These are phyloP conservation scores for Chiloscyllium plagiosum DNA, from an alignment of 2,113 vertebrate genomes.

Conservation along the genomic window DNA sequence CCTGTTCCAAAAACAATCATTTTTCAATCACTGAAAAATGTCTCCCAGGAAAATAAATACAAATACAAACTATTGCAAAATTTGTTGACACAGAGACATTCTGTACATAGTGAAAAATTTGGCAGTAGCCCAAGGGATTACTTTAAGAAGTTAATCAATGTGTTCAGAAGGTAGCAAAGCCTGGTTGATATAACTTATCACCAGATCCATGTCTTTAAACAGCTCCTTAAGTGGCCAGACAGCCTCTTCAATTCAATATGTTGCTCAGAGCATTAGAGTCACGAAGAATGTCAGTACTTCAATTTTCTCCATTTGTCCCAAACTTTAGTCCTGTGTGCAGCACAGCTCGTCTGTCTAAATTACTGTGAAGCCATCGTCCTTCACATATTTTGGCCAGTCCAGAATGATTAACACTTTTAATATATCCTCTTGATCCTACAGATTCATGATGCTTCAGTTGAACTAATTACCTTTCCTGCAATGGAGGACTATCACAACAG, in stretches of 20 bases:
- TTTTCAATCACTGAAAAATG: background rate
- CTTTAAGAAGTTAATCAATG: background rate
- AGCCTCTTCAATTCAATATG: background rate
- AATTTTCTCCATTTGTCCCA: background rate
- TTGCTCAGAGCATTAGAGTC: background rate
- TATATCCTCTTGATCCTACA: background rate
- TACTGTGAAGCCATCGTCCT: background rate
- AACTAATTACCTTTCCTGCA: background rate
- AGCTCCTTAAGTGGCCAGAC: background rate
- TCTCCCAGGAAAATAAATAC: background rate
- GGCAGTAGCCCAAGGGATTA: background rate
- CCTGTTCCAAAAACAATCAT: background rate
- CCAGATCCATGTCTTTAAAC: background rate
- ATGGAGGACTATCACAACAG: background rate
- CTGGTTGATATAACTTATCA: background rate
- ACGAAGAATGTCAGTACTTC: background rate
- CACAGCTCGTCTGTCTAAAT: background rate
- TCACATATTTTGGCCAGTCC: background rate
- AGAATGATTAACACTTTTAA: too few relatives aligned
- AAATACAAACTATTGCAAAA: background rate
- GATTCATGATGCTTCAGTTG: background rate
- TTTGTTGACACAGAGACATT: background rate
- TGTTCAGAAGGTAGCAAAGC: background rate
- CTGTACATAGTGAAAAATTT: background rate
- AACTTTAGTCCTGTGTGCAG: background rate